Base-by-base conservation (phyloP, 1,140 invertebrate genomes). In the Chrysoperla carnea region DNA sequence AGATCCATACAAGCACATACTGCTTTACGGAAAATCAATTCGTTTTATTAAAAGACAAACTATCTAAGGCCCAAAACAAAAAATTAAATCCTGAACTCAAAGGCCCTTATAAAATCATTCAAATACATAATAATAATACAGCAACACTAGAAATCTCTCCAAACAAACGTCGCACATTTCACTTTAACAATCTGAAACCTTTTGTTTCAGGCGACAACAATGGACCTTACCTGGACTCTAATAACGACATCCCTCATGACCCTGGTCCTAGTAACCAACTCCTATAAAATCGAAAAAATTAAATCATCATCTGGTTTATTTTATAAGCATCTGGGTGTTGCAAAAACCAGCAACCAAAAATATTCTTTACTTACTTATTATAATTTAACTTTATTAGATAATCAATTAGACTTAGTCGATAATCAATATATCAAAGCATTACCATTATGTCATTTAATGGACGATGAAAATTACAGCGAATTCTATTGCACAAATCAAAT, bases 21-120 rank as follows among this genome's bases (percentile, higher is more conserved):
- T 55, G 50, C 29, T 45, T 51, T 39, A 14, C 50, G 15, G 44
- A 41, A 35, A 54, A 52, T 41, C 35, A 41, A 37, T 46, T 48
- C 6, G 46, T 46, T 43, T 8, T 52, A 17, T 29, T 29, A 39
- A 11, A 6, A 11, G 46, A 48, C 43, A 45, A 48, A 39, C 37
- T 13, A 39, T 9, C 37, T 15, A 39, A 27, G n/a, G 7, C 14
- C 6, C 6, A 27, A 27, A 43, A 7, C 14, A 48, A 36, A 42
- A 50, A 48, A 48, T 33, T 50, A 11, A 6, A 1, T 23, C 37
- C 43, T 6, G 15, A 41, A 14, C 48, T 35, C 39, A 50, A 46
- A 44, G 49, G 47, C 28, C 44, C 46, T 13, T 50, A 27, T 44
- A 39, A 46, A 42, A 40, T 50, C 23, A 12, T 46, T 27, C 23